A percentile compares a stretch with the other conserved stretches of the same genome.
Evolutionary conservation across 2,113 vertebrate species (phyloP).

Genomic region (Chunga burmeisteri): DNA sequence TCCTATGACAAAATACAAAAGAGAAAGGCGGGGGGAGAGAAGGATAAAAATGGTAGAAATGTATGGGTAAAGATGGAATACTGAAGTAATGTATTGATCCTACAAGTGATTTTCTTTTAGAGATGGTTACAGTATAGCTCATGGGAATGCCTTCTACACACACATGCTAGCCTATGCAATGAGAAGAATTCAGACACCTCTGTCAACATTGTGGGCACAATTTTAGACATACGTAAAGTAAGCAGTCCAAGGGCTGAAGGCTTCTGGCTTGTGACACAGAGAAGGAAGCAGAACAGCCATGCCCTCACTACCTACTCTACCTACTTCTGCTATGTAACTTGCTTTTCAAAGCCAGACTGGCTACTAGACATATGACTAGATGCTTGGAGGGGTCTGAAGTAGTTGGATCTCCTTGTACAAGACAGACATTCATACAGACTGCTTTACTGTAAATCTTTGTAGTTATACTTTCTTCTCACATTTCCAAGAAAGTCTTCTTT

Average conservation of each 20-base stretch:
- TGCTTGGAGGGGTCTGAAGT: background rate
- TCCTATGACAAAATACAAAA: background rate
- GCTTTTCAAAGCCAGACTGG: background rate
- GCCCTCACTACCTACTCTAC: background rate
- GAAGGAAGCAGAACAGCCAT: background rate
- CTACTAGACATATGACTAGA: too few species aligned
- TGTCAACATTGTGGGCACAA: background rate
- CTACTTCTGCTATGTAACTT: background rate
- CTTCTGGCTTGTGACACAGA: background rate
- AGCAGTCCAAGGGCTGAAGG: background rate
- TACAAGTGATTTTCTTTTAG: background rate
- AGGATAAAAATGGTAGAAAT: background rate
- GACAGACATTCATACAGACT: background rate
- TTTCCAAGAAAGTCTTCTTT: background rate
- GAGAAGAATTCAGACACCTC: background rate
- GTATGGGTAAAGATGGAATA: background rate
- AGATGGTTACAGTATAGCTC: background rate
- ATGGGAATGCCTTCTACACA: background rate
- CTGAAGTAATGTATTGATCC: background rate
- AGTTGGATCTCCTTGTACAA: background rate
- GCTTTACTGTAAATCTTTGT: background rate
- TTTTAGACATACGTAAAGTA: background rate
- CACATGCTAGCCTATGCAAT: background rate
- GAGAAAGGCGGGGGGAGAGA: background rate
- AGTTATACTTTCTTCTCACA: background rate